Base-by-base conservation (phyloP, 2,888 invertebrate species). In the Osmoderma eremita region DNA sequence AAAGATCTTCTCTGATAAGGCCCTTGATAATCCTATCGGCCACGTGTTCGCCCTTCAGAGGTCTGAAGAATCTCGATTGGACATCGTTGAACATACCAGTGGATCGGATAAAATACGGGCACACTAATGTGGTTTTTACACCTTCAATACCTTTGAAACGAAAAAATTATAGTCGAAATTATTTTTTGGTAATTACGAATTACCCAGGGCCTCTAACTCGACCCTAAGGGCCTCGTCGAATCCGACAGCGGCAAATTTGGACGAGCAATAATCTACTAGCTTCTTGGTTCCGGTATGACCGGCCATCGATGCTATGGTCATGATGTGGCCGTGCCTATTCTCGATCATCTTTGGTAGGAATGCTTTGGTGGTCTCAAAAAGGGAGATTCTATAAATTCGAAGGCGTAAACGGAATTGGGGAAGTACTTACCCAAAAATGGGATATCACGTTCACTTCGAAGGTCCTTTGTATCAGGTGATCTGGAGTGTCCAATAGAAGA, bases 31-130 rank as follows among this genome's bases (percentile, higher is more conserved):
- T 88, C 75, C 91, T 88, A 77, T 94, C 92, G 3, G 94, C 95
- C 6, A 95, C 97, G 76, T 93, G 90, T 75, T 93, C 91, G 0
- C 95, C 90, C 78, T 91, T 91, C 78, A 96, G 83, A 20, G 56
- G 70, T 20, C 30, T 74, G 75, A 82, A 92, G 80, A 90, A 90
- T 90, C 90, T 90, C 22, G 94, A 90, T 75, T 90, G 86, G 20
- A 95, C 94, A 73, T 95, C 93, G 68, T 92, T 92, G 81, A 98
- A 98, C 97, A 98, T 97, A 75, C 98, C 98, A 1, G 98, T 98
- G 15, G 88, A 86, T 73, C 90, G 87, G 74, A 98, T 97, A 81
- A 94, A 97, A 84, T 92, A 97, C 0, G 98, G 98, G 80, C 97
- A 97, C 72, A 98, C 90, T 42, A 92, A 90, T 0, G 97, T 96